Evolutionary conservation across 1,140 invertebrate genomes (phyloP), one percentile per base, ranked within the genome.

Genomic region (Listronotus oregonensis): DNA sequence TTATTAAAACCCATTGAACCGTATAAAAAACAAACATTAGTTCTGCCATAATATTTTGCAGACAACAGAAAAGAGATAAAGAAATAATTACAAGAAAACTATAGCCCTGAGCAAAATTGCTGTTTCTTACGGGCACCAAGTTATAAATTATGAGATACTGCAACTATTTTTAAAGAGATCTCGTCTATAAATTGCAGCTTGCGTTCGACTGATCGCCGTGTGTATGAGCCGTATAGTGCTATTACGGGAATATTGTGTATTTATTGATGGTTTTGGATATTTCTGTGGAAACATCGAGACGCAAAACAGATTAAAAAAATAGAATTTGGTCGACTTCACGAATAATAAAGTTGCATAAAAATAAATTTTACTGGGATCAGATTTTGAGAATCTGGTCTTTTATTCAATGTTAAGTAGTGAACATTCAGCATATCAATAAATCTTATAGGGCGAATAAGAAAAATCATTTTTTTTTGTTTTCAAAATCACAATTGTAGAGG

Each of bases 251-350:
- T 58, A 58, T 46, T 43, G 55, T 39, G 15, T 58, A 42, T 46
- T 58, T 58, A 58, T 58, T 58, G 55, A 58, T 58, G 55, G 55
- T 58, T 58, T 42, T 46, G 14, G 55, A 46, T 58, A 46, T 9
- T 14, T 40, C 34, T 17, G 37, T 55, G n/a, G 17, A 55, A 55
- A 51, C n/a, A 32, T 21, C 21, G 15, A 10, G 15, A 10, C 44
- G 34, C 34, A 37, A 37, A 10, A 4, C 34, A 37, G 34, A 37
- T 37, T 27, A 5, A 27, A 27, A 27, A 27, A 27, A 27, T n/a
- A 27, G 1, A 1, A 27, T 27, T 27, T 27, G 21, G 21, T 5
- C 21, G 21, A 27, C 21, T 27, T 27, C 5, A 27, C 21, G 5
- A 27, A 27, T 27, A 27, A 3, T 27, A 5, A 27, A 27, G 21